Evolutionary conservation across 2,888 invertebrate genomes (phyloP).

Genomic region (Hydropsyche betteni): DNA sequence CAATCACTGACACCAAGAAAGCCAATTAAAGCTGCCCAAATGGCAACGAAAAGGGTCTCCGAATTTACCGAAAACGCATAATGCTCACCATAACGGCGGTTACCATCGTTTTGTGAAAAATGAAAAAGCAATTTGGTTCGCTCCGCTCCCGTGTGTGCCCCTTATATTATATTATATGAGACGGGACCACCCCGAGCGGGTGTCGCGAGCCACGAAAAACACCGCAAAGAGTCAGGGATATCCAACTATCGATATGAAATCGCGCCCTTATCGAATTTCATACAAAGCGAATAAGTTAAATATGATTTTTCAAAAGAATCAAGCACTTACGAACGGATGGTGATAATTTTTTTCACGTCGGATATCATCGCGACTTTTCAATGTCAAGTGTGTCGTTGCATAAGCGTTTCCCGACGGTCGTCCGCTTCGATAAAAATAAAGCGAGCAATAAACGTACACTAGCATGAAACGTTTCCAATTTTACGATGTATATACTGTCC

Average conservation of each 20-base stretch:
- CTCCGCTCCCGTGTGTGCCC: background rate
- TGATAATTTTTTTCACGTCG: slow-evolving; percentile 13
- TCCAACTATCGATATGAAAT: too few species aligned
- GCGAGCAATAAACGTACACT: slow-evolving; percentile 1
- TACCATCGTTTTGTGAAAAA: slow-evolving; percentile 24
- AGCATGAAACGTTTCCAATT: background rate
- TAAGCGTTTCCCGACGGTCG: slow-evolving; percentile 12
- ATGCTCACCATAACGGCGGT: background rate
- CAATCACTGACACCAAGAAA: background rate
- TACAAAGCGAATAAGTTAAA: too few species aligned
- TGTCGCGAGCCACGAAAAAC: slow-evolving; percentile 41
- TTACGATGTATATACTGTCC: background rate
- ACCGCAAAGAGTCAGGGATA: background rate
- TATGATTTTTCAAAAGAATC: too few species aligned
- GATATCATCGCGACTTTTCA: slow-evolving; percentile 15
- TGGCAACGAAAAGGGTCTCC: background rate
- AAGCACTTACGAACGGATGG: background rate
- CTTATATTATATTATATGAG: background rate
- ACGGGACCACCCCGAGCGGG: slow-evolving; percentile 48
- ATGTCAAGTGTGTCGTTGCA: slow-evolving; percentile 24
- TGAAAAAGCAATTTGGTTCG: slow-evolving; percentile 35
- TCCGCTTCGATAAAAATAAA: slow-evolving; percentile 24
- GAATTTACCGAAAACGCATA: background rate
- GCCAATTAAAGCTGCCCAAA: slow-evolving; percentile 2
- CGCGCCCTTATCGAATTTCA: too few species aligned